phyloP scores from a whole-genome alignment of 2,888 invertebrate species.

The Dichetophora obliterata region DNA sequence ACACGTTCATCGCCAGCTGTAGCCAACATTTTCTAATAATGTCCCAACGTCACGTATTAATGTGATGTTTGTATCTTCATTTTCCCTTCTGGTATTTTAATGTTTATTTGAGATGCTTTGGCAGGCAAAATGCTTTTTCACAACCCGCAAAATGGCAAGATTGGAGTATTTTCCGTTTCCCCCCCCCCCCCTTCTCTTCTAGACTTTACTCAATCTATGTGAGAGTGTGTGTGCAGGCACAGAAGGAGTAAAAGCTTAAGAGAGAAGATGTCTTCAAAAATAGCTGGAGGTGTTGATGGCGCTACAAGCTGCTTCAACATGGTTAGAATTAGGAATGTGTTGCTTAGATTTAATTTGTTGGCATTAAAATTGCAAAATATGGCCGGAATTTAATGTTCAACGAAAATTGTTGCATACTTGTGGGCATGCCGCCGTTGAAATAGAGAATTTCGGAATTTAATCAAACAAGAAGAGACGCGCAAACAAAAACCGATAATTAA shows the following conservation, averaged over 20 bases:
- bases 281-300: conserved; percentile 11
- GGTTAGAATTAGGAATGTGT: background rate
- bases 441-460: no score
- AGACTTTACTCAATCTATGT: no score
- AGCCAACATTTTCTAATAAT: conserved; percentile 47
- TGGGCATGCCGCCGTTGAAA: no score
- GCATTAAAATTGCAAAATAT: background rate
- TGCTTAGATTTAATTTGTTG: background rate
- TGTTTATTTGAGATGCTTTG: conserved; percentile 56
- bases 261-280: no score
- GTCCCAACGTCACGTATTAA: conserved; percentile 64
- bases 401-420: no score
- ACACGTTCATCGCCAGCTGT: background rate
- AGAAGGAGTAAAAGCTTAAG: no score
- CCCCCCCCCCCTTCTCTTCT: background rate
- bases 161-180: background rate
- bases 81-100: conserved; percentile 66
- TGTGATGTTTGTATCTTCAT: conserved; percentile 67
- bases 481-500: no score
- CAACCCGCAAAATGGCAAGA: background rate
- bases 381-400: background rate
- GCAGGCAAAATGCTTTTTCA: background rate
- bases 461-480: no score
- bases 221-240: no score
- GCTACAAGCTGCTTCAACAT: background rate